These are phyloP conservation scores for Helicorthomorpha holstii DNA, from an alignment of 1,140 invertebrate species.

Conservation along the genomic window DNA sequence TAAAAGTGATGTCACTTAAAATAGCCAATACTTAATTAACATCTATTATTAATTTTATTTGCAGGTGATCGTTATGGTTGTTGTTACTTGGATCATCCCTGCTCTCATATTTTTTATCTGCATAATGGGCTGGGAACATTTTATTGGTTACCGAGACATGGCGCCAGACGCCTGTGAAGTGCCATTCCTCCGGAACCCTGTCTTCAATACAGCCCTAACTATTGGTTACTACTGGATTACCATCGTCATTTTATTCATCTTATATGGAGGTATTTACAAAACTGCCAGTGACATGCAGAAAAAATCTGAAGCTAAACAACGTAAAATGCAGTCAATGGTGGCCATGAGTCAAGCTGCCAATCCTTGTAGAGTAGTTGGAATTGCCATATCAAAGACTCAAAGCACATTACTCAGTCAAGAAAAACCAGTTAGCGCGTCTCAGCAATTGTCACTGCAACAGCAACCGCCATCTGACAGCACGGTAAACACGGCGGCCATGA, in stretches of 20 bases:
- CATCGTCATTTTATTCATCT: constrained; percentile 72
- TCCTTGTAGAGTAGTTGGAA: constrained; percentile 37
- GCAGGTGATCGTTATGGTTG: constrained; percentile 77
- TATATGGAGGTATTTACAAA: constrained; percentile 96
- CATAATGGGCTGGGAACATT: constrained; percentile 98
- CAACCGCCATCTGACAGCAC: not conserved
- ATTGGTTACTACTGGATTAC: constrained; percentile 98
- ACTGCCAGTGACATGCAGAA: constrained; percentile 96
- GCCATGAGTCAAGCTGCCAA: constrained; percentile 55
- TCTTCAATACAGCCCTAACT: constrained; percentile 94
- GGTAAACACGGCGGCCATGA: not conserved
- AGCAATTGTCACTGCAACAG: constrained; percentile 8
- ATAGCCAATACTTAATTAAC: too few species aligned
- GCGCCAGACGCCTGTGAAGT: constrained; percentile 81
- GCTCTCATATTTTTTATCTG: constrained; percentile 92
- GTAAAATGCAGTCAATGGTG: constrained; percentile 86
- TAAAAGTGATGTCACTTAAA: too few species aligned
- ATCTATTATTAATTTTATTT: too few species aligned
- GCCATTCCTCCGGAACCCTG: constrained; percentile 92
- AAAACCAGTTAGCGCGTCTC: constrained; percentile 33
- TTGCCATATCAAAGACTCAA: constrained; percentile 18
- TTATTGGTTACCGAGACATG: constrained; percentile 77
- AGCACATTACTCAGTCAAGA: constrained; percentile 50
- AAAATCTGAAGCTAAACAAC: constrained; percentile 86
- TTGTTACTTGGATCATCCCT: constrained; percentile 87